A percentile compares a stretch with the other conserved stretches of the same genome.
phyloP scores from a whole-genome alignment of 2,113 vertebrate species.

The Rhynchomys soricoides region DNA sequence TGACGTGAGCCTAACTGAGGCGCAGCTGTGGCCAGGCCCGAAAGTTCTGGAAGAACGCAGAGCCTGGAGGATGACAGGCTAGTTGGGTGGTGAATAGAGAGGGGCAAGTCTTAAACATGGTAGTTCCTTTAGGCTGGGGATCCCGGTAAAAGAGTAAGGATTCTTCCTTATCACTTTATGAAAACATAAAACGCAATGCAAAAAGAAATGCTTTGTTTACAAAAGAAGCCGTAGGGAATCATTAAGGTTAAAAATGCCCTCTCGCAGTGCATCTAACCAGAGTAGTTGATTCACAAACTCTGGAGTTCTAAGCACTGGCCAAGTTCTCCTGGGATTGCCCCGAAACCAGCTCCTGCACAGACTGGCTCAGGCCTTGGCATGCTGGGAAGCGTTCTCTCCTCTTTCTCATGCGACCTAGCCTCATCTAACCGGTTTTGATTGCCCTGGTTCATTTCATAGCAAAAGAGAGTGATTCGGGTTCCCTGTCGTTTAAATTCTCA shows the following conservation, averaged over 20 bases:
- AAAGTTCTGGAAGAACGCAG: not conserved
- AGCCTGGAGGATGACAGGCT: not conserved
- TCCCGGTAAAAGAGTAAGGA: not conserved
- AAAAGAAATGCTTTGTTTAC: not conserved
- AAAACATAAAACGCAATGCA: not conserved
- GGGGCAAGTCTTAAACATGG: not conserved
- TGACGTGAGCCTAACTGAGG: not conserved
- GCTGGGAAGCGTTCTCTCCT: not conserved
- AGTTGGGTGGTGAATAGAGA: fast-evolving
- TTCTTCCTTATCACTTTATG: not conserved
- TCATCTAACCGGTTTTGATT: not conserved
- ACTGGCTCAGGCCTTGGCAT: not conserved
- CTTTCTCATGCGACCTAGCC: not conserved
- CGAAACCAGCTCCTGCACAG: not conserved
- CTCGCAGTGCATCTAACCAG: fast-evolving
- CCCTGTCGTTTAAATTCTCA: not conserved
- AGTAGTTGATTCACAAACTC: not conserved
- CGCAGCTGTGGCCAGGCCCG: too few species aligned
- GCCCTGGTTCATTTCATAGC: not conserved
- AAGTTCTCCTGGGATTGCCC: not conserved
- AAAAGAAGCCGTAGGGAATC: not conserved
- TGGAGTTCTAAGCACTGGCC: not conserved
- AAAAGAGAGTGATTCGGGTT: not conserved
- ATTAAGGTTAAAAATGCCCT: not conserved
- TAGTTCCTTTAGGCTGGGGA: not conserved